Evolutionary conservation across 2,113 vertebrate species (phyloP), one percentile per base, ranked within the genome.

Genomic region (Synchiropus splendidus): DNA sequence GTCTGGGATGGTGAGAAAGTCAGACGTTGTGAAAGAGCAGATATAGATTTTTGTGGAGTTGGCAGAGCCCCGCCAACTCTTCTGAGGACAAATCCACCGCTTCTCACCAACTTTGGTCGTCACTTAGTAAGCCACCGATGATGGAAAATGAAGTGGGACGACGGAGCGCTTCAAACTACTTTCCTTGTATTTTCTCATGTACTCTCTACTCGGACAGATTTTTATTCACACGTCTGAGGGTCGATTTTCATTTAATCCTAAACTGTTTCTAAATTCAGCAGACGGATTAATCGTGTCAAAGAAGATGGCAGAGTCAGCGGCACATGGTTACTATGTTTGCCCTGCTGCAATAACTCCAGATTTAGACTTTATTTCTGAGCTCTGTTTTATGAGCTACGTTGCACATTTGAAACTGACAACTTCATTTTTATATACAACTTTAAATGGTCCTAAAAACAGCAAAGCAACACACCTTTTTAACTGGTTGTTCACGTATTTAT

Each of bases 41-140:
- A 64, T 55, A 72, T 65, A 61, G 58, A 66, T 39, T 45, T 74
- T 72, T 68, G 58, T 67, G 50, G 55, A 64, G 18, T 48, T 54
- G 61, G 39, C n/a, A n/a, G n/a, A n/a, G n/a, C n/a, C n/a, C 34
- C 27, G 63, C 32, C 52, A 64, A 18, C 27, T 48, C 51, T 54
- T 50, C 33, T 16, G 74, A 58, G 73, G 64, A 72, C 55, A 69
- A 52, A 74, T 71, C 52, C 51, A 54, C 51, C 21, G 47, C 44
- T 54, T 34, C 61, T 46, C 9, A 17, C 45, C 49, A 48, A 49
- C 54, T 33, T 51, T 14, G 43, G 49, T 55, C 64, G 48, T 72
- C 54, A 55, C 39, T 10, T 53, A 18, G 60, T 39, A 21, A 30
- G 35, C 54, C 56, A 69, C 55, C 59, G 71, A 73, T 53, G 46